Evolutionary conservation across 2,888 invertebrate genomes (phyloP), one percentile per base, ranked within the genome.

Genomic region (Limnephilus lunatus): DNA sequence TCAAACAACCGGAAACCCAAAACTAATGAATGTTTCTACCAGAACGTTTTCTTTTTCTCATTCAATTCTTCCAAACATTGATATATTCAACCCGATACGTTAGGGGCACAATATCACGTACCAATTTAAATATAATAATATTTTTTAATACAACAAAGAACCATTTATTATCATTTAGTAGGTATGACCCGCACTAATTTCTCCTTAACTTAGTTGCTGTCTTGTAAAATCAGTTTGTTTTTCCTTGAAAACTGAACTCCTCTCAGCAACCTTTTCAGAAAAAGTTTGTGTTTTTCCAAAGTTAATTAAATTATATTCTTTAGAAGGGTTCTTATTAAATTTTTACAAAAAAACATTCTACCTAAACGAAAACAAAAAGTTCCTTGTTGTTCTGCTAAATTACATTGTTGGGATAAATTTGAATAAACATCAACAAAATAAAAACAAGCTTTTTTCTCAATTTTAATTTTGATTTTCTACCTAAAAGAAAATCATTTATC

Each of bases 171-270:
- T 30, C 48, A 86, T 53, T 86, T 86, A 86, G 7, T 35, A n/a
- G n/a, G n/a, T 12, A 48, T 48, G 44, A 31, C 30, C 30, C 25
- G 86, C 30, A 86, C 31, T 86, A 86, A 53, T 86, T 86, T 86
- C n/a, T 4, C 1, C 39, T 31, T 7, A 68, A 68, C 68, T 25
- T 25, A 25, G 25, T 68, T 68, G 68, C 25, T 25, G 68, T 82
- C 32, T 82, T 82, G n/a, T 39, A 44, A 19, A 85, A 5, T 85
- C 39, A 11, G 32, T 85, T 32, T 31, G 32, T 82, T 32, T 32
- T 32, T 14, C 68, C 25, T 9, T 4, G 15, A 25, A 68, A 68
- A n/a, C n/a, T 68, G 1, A 25, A 25, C 68, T 68, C 0, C 68
- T 68, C 25, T n/a, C 68, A n/a, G 25, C 19, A 68, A 68, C 32